Evolutionary conservation across 2,113 vertebrate species (phyloP), one percentile per base, ranked within the genome.

Genomic region (Grammomys surdaster): DNA sequence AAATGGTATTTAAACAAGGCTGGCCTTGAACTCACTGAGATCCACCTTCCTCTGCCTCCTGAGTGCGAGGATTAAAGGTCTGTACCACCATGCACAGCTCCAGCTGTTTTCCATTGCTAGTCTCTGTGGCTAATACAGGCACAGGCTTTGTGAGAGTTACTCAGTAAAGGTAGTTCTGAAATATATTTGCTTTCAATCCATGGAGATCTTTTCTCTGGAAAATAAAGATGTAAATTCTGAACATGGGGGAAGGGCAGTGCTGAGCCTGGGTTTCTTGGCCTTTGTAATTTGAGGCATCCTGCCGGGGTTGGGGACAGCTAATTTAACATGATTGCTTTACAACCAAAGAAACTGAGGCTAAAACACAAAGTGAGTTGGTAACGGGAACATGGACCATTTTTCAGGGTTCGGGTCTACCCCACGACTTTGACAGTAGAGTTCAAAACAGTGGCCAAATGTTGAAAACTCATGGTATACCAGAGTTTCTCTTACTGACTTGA

Each of bases 1-100:
- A 91, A 89, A 63, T 75, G 28, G 54, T 11, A 90, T 7, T 95
- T 89, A 88, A 93, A 90, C 69, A 95, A 88, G 96, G 88, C 77
- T 20, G 48, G 48, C 48, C 33, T 56, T 11, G 77, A 80, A 80
- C 77, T 80, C 51, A 36, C 33, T n/a, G 51, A 56, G 33, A 80
- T 80, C 51, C 51, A 80, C 77, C 77, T 80, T 80, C 51, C 77
- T 33, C 31, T 56, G 76, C 77, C 33, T 36, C 51, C 77, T 80
- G 77, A 80, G 51, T 33, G 16, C 51, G 36, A 7, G 51, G 51
- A 80, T 80, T 56, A 80, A 80, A 80, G 51, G 31, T 33, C 14
- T 56, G 51, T 3, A 19, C 48, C n/a, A 3, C 92, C 33, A 92
- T 80, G 31, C 67, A 93, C 51, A 36, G 51, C 11, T 51, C 70